A percentile compares a stretch with the other conserved stretches of the same genome.
These are phyloP conservation scores for Myrmecobius fasciatus DNA, from an alignment of 2,113 vertebrate species.

Conservation along the genomic window DNA sequence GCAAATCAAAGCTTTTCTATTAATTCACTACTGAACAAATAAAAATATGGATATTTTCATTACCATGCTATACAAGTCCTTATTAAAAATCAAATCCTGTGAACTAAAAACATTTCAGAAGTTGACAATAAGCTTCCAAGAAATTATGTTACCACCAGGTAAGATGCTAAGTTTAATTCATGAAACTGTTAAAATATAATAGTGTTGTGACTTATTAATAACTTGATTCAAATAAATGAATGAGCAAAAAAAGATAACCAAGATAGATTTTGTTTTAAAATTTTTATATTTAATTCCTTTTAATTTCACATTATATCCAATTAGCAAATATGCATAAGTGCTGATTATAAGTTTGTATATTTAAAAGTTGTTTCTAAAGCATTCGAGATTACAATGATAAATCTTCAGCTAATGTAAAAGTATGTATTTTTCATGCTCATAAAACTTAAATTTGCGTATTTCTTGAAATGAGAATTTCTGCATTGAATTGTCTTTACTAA, in stretches of 20 bases:
- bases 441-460: conserved; percentile 99
- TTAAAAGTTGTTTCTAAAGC: conserved; percentile 98
- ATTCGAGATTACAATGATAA: conserved; percentile 96
- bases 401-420: conserved; percentile 98
- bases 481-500: conserved; percentile 97
- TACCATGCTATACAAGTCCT: conserved; percentile 78
- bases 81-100: conserved; percentile 70
- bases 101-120: conserved; percentile 76
- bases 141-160: conserved; percentile 69
- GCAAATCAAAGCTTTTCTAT: conserved; percentile 58
- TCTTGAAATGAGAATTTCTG: conserved; percentile 98
- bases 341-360: too few relatives aligned
- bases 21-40: conserved; percentile 67
- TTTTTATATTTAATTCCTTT: conserved; percentile 99
- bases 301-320: conserved; percentile 98
- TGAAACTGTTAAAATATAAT: conserved; percentile 79
- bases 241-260: conserved; percentile 78
- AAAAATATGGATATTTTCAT: conserved; percentile 69
- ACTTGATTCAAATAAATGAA: conserved; percentile 47
- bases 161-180: conserved; percentile 68
- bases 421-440: conserved; percentile 98
- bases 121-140: conserved; percentile 68
- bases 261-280: conserved; percentile 84
- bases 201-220: conserved; percentile 67
- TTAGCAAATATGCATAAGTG: conserved; percentile 98